Conservation (phyloP, 2,797 vertebrate species). For the Phyllotis vaccarum region DNA sequence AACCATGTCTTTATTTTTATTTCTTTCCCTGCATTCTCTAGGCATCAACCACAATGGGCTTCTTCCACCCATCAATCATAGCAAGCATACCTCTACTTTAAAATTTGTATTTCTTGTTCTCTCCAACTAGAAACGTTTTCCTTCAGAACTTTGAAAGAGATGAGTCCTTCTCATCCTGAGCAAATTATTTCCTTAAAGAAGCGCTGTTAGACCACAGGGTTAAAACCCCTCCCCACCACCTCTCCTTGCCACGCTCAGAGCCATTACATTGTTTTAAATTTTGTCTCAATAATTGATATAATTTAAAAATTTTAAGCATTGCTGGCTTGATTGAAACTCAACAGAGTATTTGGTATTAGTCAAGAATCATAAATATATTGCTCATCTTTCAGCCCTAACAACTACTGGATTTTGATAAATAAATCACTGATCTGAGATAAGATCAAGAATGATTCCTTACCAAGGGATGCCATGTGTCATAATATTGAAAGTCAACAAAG, state of each 20-base stretch:
- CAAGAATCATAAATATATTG: background rate
- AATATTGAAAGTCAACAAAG: slow-evolving; percentile 22
- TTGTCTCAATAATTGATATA: background rate
- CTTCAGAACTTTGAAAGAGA: background rate
- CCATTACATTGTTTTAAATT: background rate
- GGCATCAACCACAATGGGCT: background rate
- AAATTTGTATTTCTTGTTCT: background rate
- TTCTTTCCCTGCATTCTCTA: background rate
- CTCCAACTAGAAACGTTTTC: background rate
- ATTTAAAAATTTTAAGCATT: background rate
- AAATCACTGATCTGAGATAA: background rate
- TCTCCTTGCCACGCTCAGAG: background rate
- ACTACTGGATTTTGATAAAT: background rate
- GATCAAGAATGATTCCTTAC: background rate
- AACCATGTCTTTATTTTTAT: background rate
- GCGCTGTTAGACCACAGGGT: too few species aligned
- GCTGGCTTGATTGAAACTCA: background rate
- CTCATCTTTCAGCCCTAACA: background rate
- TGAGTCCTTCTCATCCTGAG: background rate
- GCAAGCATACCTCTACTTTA: background rate
- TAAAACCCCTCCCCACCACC: background rate
- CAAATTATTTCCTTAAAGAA: background rate
- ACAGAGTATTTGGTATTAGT: background rate
- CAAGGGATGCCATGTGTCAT: background rate
- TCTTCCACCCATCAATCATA: background rate